Percentiles rank a stretch among this genome's conserved stretches.
Conservation (phyloP, 1,140 invertebrate species). For the Heliconius himera region DNA sequence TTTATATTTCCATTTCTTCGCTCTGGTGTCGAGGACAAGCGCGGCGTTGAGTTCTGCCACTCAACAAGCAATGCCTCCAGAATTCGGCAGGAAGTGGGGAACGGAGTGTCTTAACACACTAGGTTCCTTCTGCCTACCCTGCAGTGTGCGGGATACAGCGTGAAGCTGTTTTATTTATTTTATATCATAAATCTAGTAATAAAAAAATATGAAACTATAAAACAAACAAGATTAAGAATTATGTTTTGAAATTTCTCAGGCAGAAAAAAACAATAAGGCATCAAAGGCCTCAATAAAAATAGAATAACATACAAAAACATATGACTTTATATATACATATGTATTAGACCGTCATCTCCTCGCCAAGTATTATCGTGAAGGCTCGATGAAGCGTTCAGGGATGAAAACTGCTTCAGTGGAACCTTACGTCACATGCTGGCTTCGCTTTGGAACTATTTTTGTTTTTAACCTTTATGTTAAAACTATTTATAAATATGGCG, state of each 20-base stretch:
- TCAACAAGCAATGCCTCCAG: too few species aligned
- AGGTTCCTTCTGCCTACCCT: too few species aligned
- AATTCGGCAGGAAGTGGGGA: too few species aligned
- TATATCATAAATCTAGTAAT: too few species aligned
- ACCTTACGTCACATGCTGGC: background rate
- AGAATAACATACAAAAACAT: background rate
- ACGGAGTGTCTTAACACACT: too few species aligned
- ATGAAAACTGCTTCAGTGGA: slow-evolving; percentile 34
- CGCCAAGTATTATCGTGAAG: slow-evolving; percentile 25
- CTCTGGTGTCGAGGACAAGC: too few species aligned
- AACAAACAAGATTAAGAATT: background rate
- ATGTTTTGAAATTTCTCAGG: background rate
- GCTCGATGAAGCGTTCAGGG: slow-evolving; percentile 29
- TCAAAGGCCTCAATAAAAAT: background rate
- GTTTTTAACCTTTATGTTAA: slow-evolving; percentile 5
- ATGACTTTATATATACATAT: background rate
- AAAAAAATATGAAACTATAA: too few species aligned
- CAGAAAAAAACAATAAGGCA: background rate
- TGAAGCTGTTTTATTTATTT: too few species aligned
- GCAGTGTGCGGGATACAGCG: too few species aligned
- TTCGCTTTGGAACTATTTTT: slow-evolving; percentile 16
- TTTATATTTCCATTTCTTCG: too few species aligned
- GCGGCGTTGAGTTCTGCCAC: too few species aligned
- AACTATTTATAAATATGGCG: background rate
- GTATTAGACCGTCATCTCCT: slow-evolving; percentile 16